A percentile compares a stretch with the other conserved stretches of the same genome.
phyloP scores from a whole-genome alignment of 2,113 vertebrate genomes.

The Rhizomys pruinosus region DNA sequence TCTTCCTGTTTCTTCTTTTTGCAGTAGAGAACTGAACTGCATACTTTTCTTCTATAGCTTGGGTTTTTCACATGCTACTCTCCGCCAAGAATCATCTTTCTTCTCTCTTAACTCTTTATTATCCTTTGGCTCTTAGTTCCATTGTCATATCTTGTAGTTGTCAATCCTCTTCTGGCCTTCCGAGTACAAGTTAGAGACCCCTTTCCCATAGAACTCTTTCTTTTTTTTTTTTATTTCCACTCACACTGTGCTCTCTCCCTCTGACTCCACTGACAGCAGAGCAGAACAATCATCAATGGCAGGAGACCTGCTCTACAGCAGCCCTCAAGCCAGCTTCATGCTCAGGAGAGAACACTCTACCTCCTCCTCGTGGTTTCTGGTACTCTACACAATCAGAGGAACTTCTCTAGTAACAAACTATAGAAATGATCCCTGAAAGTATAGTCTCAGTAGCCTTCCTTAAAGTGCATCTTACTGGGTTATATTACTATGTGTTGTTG shows the following conservation, averaged over 20 bases:
- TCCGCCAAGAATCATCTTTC: slow-evolving; percentile 28
- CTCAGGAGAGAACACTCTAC: too few relatives aligned
- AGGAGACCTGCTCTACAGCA: too few relatives aligned
- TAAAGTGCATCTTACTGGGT: background rate
- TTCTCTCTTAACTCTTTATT: slow-evolving; percentile 53
- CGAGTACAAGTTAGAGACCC: background rate
- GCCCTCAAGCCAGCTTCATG: too few relatives aligned
- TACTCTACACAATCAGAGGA: too few relatives aligned
- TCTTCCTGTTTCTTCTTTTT: background rate
- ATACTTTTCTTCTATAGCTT: background rate
- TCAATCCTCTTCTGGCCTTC: background rate
- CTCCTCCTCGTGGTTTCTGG: too few relatives aligned
- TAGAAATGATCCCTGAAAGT: too few relatives aligned
- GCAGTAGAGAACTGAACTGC: background rate
- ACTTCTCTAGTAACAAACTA: too few relatives aligned
- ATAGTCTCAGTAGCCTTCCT: too few relatives aligned
- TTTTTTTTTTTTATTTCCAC: too few relatives aligned
- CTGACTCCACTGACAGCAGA: too few relatives aligned
- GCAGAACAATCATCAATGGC: too few relatives aligned
- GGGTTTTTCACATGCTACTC: background rate
- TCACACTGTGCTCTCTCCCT: too few relatives aligned
- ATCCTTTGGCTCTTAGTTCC: background rate
- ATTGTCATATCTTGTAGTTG: slow-evolving; percentile 29
- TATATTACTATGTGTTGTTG: background rate
- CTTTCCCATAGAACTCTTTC: background rate